Conservation (phyloP, 2,888 invertebrate species). For the Sarcophaga variegata region DNA sequence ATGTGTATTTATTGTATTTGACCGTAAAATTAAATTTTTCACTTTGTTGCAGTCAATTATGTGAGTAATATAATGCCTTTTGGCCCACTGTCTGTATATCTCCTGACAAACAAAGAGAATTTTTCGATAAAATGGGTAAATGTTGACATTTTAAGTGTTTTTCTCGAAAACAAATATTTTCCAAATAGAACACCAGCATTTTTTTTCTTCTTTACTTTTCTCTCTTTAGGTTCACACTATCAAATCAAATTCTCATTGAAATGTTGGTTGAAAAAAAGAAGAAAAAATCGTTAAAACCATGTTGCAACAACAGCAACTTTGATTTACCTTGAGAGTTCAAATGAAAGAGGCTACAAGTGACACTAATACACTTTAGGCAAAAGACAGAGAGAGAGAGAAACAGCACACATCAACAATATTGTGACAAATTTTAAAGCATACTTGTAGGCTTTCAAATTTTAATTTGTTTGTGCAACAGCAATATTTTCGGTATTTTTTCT, state of each 20-base stretch:
- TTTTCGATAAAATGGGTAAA: constrained; percentile 40
- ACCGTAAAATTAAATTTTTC: no score
- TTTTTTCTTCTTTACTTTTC: neutral
- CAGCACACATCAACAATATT: constrained; percentile 7
- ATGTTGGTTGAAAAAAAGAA: constrained; percentile 12
- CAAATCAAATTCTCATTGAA: constrained; percentile 43
- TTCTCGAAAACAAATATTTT: constrained; percentile 42
- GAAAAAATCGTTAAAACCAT: constrained; percentile 4
- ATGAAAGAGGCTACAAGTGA: constrained; percentile 4
- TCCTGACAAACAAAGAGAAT: neutral
- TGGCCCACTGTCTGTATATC: constrained; percentile 25
- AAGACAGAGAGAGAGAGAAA: no score
- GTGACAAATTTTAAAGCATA: constrained; percentile 17
- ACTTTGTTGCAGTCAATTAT: no score
- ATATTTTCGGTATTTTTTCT: neutral
- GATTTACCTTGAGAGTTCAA: constrained; percentile 50
- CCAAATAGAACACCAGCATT: neutral
- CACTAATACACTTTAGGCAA: no score
- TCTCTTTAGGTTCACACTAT: constrained; percentile 37
- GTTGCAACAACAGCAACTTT: constrained; percentile 43
- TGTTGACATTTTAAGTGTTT: constrained; percentile 63
- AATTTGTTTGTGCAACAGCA: neutral
- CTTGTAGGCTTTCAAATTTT: constrained; percentile 10
- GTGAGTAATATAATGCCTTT: neutral
- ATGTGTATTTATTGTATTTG: no score